phyloP scores from a whole-genome alignment of 2,113 vertebrate species.

The Pyxicephalus adspersus region DNA sequence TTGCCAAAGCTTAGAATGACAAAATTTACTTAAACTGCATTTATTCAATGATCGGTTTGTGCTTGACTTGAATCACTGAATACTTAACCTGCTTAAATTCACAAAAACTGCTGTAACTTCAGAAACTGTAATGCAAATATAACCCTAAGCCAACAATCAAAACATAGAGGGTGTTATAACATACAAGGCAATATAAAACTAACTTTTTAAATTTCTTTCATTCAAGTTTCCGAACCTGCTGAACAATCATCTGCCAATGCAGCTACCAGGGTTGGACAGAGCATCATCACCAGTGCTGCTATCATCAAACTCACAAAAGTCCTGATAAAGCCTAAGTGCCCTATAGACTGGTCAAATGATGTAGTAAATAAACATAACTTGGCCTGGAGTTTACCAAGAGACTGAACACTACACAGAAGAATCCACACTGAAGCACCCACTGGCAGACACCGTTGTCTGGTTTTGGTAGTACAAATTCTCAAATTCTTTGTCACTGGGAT shows the following conservation, averaged over 20 bases:
- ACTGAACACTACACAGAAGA: constrained; percentile 6
- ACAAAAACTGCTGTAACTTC: too few relatives aligned
- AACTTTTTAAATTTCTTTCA: constrained; percentile 57
- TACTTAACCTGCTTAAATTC: too few relatives aligned
- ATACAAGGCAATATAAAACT: too few relatives aligned
- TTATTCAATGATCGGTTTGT: too few relatives aligned
- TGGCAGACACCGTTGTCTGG: not conserved
- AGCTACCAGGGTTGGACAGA: constrained; percentile 87
- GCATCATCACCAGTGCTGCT: constrained; percentile 88
- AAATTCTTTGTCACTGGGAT: too few relatives aligned
- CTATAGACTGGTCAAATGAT: constrained; percentile 63
- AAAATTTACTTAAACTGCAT: too few relatives aligned
- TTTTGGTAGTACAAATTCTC: too few relatives aligned
- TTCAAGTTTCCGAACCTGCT: constrained; percentile 92
- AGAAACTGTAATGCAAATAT: too few relatives aligned
- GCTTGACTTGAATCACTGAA: too few relatives aligned
- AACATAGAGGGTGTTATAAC: too few relatives aligned
- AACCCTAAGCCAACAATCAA: too few relatives aligned
- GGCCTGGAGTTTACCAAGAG: constrained; percentile 64
- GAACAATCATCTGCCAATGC: constrained; percentile 89
- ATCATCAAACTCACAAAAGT: constrained; percentile 85
- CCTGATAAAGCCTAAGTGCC: constrained; percentile 76
- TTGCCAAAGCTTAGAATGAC: too few relatives aligned
- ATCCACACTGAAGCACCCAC: not conserved
- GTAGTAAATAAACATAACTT: not conserved